These are phyloP conservation scores for Oscarella lobularis DNA, from an alignment of 37 sponge, comb jelly and placozoan species.

Conservation along the genomic window DNA sequence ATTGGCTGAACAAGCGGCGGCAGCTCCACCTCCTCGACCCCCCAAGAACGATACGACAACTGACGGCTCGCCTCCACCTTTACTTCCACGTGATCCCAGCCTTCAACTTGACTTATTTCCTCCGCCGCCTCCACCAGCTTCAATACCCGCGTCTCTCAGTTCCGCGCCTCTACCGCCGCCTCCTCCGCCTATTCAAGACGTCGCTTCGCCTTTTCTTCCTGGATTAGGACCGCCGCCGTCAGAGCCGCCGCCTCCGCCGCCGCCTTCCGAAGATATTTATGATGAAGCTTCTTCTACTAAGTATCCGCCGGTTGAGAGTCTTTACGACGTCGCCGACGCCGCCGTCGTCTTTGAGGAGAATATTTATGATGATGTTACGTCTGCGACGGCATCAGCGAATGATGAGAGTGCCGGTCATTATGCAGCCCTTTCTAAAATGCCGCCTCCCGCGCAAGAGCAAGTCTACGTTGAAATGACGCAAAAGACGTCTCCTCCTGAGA, in stretches of 20 bases:
- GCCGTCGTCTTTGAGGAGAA: too few species aligned
- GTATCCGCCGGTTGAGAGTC: too few species aligned
- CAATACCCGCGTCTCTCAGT: background rate
- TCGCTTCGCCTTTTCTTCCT: too few species aligned
- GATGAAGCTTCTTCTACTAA: background rate
- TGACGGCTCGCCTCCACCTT: too few species aligned
- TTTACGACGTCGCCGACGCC: too few species aligned
- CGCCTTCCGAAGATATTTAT: background rate
- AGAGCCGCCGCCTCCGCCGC: background rate
- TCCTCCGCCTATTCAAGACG: too few species aligned
- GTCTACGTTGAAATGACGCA: too few species aligned
- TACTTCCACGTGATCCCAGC: too few species aligned
- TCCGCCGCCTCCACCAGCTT: background rate
- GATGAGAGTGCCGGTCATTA: too few species aligned
- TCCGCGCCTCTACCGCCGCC: background rate
- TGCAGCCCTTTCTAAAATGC: too few species aligned
- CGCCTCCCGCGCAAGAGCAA: too few species aligned
- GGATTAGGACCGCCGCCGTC: background rate
- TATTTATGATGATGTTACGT: background rate
- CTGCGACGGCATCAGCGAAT: background rate
- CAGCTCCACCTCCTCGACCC: slow-evolving; percentile 9
- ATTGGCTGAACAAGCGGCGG: background rate
- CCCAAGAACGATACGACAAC: slow-evolving; percentile 6
- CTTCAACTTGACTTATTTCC: background rate
- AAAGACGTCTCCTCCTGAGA: too few species aligned